A percentile compares a stretch with the other conserved stretches of the same genome.
Evolutionary conservation across 2,797 vertebrate genomes (phyloP).

Genomic region (Fistularia tabacaria): DNA sequence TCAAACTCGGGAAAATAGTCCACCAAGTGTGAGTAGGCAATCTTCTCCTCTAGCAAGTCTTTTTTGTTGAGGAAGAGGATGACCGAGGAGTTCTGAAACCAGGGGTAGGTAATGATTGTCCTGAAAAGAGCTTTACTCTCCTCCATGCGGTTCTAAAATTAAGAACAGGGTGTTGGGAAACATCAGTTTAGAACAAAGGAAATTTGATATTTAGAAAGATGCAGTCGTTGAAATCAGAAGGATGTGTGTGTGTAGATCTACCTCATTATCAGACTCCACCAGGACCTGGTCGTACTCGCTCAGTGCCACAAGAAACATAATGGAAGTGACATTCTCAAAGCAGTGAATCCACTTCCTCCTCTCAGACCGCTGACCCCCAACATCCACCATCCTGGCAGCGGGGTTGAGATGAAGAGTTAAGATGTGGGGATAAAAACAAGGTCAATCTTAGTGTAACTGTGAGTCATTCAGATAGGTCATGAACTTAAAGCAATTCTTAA

Average conservation of each 20-base stretch:
- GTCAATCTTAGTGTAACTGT: neutral
- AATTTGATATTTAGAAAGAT: too few species aligned
- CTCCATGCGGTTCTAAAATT: conserved; percentile 95
- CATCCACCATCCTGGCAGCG: conserved; percentile 91
- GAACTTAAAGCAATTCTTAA: too few species aligned
- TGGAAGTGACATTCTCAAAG: conserved; percentile 99
- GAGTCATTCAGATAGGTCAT: too few species aligned
- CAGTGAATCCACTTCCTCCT: conserved; percentile 99
- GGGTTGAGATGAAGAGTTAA: conserved; percentile 7
- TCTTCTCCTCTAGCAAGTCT: conserved; percentile 98
- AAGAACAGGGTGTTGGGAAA: neutral
- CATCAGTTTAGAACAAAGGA: too few species aligned
- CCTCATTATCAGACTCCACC: conserved; percentile 98
- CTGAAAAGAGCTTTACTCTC: conserved; percentile 98
- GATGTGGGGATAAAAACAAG: neutral
- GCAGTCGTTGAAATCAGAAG: neutral
- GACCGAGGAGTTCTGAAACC: conserved; percentile 99
- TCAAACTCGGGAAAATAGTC: conserved; percentile 99
- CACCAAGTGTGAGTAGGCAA: conserved; percentile 93
- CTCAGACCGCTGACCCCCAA: conserved; percentile 96
- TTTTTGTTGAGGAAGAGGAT: conserved; percentile 99
- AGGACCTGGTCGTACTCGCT: conserved; percentile 99
- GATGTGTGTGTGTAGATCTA: conserved; percentile 36
- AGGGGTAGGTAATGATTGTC: conserved; percentile 98
- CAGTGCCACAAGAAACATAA: conserved; percentile 98